Conservation (phyloP, 2,888 invertebrate genomes). For the Cheilosia vernalis region DNA sequence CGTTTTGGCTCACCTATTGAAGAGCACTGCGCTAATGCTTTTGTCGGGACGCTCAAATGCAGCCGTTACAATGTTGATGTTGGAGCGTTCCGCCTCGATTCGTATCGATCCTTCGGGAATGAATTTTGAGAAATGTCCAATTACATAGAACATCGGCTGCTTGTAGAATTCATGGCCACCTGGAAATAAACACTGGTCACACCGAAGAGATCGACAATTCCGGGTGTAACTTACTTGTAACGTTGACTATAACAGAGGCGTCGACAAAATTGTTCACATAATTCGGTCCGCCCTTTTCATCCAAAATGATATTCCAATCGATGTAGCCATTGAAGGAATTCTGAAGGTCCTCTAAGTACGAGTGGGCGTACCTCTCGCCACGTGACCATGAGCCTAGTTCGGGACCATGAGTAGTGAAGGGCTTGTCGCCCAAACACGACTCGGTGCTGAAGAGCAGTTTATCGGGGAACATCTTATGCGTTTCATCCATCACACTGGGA, state of each 20-base stretch:
- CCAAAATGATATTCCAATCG: constrained; percentile 94
- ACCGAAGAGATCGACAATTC: not conserved
- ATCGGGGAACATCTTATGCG: constrained; percentile 86
- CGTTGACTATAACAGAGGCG: constrained; percentile 86
- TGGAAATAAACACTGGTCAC: constrained; percentile 4
- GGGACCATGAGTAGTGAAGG: constrained; percentile 85
- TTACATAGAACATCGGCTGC: constrained; percentile 93
- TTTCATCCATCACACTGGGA: constrained; percentile 85
- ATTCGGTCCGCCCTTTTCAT: constrained; percentile 91
- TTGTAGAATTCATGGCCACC: constrained; percentile 87
- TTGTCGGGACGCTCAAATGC: constrained; percentile 85
- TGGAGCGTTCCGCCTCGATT: constrained; percentile 79
- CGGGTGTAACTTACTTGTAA: constrained; percentile 65
- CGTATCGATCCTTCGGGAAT: constrained; percentile 86
- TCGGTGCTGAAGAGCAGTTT: constrained; percentile 92
- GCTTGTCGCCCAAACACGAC: constrained; percentile 87
- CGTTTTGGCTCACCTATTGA: constrained; percentile 84
- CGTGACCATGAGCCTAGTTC: constrained; percentile 90
- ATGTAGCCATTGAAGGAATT: constrained; percentile 92
- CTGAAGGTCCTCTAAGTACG: constrained; percentile 89
- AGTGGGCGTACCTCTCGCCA: constrained; percentile 87
- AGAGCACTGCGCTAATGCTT: constrained; percentile 84
- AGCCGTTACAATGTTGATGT: constrained; percentile 81
- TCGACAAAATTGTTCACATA: constrained; percentile 86
- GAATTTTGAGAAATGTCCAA: constrained; percentile 92